phyloP scores from a whole-genome alignment of 2,113 vertebrate species.

The Clarias magur region DNA sequence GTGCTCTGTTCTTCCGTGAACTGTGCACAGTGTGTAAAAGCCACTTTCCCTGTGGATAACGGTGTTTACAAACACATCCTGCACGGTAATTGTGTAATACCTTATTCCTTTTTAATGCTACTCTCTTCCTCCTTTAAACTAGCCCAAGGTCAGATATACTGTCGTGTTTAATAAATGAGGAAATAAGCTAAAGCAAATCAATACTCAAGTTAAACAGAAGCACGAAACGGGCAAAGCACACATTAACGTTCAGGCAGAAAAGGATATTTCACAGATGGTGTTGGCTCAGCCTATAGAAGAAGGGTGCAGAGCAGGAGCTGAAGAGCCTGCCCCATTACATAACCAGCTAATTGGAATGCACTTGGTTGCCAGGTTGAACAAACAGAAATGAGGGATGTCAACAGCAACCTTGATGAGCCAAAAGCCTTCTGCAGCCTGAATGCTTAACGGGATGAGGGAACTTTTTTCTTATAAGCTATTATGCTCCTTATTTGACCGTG shows the following conservation, averaged over 20 bases:
- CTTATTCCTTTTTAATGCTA: constrained; percentile 37
- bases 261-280: constrained; percentile 7
- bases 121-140: constrained; percentile 29
- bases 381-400: constrained; percentile 49
- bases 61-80: constrained; percentile 44
- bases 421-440: constrained; percentile 38
- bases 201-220: constrained; percentile 28
- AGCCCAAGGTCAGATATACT: constrained; percentile 48
- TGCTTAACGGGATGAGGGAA: constrained; percentile 17
- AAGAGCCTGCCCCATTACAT: constrained; percentile 34
- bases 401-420: constrained; percentile 37
- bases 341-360: constrained; percentile 54
- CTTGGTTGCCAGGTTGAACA: constrained; percentile 40
- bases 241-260: neutral
- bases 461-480: constrained; percentile 5
- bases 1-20: constrained; percentile 22
- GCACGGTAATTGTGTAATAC: constrained; percentile 42
- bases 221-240: constrained; percentile 2
- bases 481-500: constrained; percentile 13
- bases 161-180: constrained; percentile 34
- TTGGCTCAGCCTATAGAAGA: neutral
- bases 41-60: constrained; percentile 31
- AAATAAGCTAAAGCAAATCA: constrained; percentile 45
- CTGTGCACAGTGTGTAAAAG: constrained; percentile 29
- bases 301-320: constrained; percentile 12